Percentiles rank a stretch among this genome's conserved stretches.
Conservation (phyloP, 2,888 invertebrate species). For the Papilio gigon region DNA sequence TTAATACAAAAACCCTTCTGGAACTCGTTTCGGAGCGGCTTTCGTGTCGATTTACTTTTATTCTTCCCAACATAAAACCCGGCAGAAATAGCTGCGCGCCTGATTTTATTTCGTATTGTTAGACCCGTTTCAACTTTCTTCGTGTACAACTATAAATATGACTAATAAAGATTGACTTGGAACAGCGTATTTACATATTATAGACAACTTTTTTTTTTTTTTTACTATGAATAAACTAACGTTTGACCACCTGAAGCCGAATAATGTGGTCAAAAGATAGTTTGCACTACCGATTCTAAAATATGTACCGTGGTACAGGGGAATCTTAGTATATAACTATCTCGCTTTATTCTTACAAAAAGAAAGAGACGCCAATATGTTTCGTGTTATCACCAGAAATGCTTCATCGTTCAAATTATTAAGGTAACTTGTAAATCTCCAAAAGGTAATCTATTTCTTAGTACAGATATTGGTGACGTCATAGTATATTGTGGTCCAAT, state of each 20-base stretch:
- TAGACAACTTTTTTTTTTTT: slow-evolving; percentile 4
- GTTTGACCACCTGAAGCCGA: no score
- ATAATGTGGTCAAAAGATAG: no score
- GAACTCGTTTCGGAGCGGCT: slow-evolving; percentile 34
- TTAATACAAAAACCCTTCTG: slow-evolving; percentile 34
- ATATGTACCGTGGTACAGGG: no score
- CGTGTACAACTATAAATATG: slow-evolving; percentile 29
- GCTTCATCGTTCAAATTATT: no score
- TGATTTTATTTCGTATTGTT: slow-evolving; percentile 37
- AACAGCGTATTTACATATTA: slow-evolving; percentile 12
- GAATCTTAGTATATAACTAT: not conserved
- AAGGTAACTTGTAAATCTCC: not conserved
- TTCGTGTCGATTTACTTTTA: slow-evolving; percentile 36
- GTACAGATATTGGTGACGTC: not conserved
- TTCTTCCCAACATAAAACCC: slow-evolving; percentile 33
- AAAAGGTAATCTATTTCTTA: not conserved
- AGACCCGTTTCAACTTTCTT: slow-evolving; percentile 33
- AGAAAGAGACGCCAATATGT: not conserved
- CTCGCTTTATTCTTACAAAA: not conserved
- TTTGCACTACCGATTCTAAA: no score
- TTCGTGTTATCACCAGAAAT: no score
- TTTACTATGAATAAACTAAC: no score
- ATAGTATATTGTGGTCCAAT: not conserved
- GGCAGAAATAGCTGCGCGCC: slow-evolving; percentile 30
- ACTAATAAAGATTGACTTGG: slow-evolving; percentile 27